Evolutionary conservation across 53 echinoderm and acorn worm species (phyloP), one percentile per base, ranked within the genome.

Genomic region (Arbacia lixula): DNA sequence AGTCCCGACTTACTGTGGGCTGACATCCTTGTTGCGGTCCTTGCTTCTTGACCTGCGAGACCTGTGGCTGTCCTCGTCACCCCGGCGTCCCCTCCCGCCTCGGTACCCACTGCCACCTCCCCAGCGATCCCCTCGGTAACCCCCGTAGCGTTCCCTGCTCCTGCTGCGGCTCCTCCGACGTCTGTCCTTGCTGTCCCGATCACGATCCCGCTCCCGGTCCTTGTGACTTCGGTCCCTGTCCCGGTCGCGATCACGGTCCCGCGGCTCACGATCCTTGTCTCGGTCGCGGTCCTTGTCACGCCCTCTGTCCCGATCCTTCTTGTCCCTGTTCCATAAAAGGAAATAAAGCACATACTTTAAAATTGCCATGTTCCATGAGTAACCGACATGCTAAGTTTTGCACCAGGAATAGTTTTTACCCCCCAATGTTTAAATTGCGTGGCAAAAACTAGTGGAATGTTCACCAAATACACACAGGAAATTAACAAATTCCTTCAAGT

Each of bases 11-110:
- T 85, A 90, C 90, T 77, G 50, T 72, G 93, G 90, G 30, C 90
- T 90, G 40, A 81, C 53, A 5, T 85, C 68, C 65, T 85, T 85
- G 52, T 81, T 88, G 68, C 91, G 86, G 74, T 93, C 93, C 26
- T 79, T 85, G 68, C 88, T 87, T 19, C 68, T 58, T 60, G 79
- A 78, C 42, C 60, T 78, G 12, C 17, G 34, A 2, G 75, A 75
- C 38, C 60, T 57, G 79, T 78, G 38, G 58, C 28, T 30, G 17
- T 78, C 60, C 17, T 78, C 79, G 9, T 37, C 37, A 34, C 38
- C 37, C 2, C 30, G n/a, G 19, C 38, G 14, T 9, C 69, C 53
- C 21, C 53, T 20, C 6, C 55, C 77, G 20, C 93, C 86, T 17
- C 86, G 35, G 11, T 77, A 63, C 5, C 71, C 86, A 35, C 86